Base-by-base conservation (phyloP, 2,888 invertebrate genomes). In the Cordilura impudica region DNA sequence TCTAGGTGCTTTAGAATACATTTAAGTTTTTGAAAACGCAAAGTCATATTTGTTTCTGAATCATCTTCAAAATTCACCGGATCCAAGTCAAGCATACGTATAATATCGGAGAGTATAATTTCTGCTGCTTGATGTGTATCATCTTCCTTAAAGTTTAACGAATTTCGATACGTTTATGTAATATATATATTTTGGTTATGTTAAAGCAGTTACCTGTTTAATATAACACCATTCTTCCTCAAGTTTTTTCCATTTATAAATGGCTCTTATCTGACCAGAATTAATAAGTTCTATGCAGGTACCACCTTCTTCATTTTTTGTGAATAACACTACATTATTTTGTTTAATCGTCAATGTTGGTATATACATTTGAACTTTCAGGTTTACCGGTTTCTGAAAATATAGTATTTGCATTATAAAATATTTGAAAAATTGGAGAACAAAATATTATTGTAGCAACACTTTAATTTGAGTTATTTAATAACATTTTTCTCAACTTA, bases 221-320 rank as follows among this genome's bases (percentile, higher is more conserved):
- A 72, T 60, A 19, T 65, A 72, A 3, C 35, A 39, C 45, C 63
- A 66, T 10, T 75, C 76, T 7, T 84, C 83, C 0, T 84, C 71
- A 0, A 86, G 31, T 49, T 87, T 84, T 21, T 81, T 84, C 88
- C 88, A 88, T 53, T 83, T 84, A 69, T 83, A 88, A 2, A 65
- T 70, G 0, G 87, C 87, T 6, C 73, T 21, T 2, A 84, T 45
- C 26, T 84, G 81, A 49, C 87, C 84, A 0, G 81, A 60, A 74
- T 88, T 88, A 0, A 75, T 45, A 4, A 88, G 51, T 6, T 73
- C 67, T 7, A 88, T 77, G 53, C 49, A 71, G 1, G 81, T 58
- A 14, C 81, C 65, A 19, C 80, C 84, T 1, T 85, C 83, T 0
- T n/a, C 2, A 0, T 85, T 81, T 1, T 82, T 83, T 18, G 84